Percentiles rank a stretch among this genome's conserved stretches.
Evolutionary conservation across 1,140 invertebrate species (phyloP).

Genomic region (Brachionus asplanchnoidis): DNA sequence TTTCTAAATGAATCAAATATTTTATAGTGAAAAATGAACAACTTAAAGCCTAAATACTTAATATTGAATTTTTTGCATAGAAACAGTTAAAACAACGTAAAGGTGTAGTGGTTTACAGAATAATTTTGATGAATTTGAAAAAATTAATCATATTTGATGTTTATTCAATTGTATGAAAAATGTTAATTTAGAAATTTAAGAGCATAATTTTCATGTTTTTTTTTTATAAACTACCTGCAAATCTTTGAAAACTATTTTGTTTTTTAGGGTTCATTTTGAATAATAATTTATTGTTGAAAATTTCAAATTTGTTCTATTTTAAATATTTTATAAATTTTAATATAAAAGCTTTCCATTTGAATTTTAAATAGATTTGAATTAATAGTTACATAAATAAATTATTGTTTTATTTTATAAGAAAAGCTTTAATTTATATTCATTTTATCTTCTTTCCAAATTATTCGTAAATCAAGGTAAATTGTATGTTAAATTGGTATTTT

Average conservation of each 20-base stretch:
- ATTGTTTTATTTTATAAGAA: not conserved
- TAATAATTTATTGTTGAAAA: no score
- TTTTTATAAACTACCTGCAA: not conserved
- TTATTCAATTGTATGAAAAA: not conserved
- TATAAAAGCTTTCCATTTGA: no score
- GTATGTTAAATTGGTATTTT: no score
- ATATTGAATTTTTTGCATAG: not conserved
- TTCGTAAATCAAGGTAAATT: no score
- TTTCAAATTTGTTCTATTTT: no score
- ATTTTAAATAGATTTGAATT: no score
- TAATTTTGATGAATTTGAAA: not conserved
- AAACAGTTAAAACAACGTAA: not conserved
- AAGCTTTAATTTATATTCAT: no score
- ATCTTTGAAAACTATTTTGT: not conserved
- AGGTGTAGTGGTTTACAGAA: not conserved
- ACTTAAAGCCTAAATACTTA: not conserved
- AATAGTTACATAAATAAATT: not conserved
- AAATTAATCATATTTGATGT: not conserved
- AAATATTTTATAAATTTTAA: no score
- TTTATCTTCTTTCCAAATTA: no score
- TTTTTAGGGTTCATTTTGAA: no score
- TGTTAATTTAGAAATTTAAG: not conserved
- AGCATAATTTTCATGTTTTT: not conserved
- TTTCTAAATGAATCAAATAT: slow-evolving; percentile 4
- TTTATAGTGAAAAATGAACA: not conserved